Conservation (phyloP, 2,797 vertebrate species). For the Xerus rutilus region DNA sequence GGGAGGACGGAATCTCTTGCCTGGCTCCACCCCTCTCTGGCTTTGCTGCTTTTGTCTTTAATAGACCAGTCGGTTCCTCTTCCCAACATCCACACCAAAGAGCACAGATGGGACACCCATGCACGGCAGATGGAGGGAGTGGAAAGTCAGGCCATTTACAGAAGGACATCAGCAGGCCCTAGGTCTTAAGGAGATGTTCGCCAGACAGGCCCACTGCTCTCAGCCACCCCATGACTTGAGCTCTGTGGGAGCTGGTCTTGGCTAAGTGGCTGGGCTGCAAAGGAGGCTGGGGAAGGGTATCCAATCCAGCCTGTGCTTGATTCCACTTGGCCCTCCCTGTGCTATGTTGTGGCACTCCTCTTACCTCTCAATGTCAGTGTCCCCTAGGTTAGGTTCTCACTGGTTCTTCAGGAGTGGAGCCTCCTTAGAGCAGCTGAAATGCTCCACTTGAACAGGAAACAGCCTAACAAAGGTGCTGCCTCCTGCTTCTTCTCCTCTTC, state of each 20-base stretch:
- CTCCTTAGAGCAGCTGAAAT: neutral
- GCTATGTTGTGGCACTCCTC: neutral
- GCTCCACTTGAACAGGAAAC: neutral
- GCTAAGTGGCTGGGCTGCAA: neutral
- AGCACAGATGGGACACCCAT: neutral
- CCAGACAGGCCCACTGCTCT: neutral
- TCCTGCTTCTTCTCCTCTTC: neutral
- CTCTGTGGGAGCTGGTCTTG: neutral
- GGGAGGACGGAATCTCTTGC: neutral
- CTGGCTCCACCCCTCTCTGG: neutral
- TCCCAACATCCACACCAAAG: neutral
- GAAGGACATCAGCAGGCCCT: neutral
- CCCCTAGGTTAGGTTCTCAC: neutral
- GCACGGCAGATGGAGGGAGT: neutral
- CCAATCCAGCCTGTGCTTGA: neutral
- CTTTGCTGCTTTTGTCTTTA: neutral
- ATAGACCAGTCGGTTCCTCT: neutral
- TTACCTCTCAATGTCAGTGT: neutral
- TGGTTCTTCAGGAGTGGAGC: neutral
- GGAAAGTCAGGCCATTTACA: neutral
- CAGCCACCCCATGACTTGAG: neutral
- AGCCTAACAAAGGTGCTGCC: neutral
- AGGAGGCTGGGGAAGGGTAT: too few relatives aligned
- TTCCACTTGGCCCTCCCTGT: neutral
- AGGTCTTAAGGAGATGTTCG: neutral